Evolutionary conservation across 2,113 vertebrate species (phyloP).

Genomic region (Spermophilus dauricus): DNA sequence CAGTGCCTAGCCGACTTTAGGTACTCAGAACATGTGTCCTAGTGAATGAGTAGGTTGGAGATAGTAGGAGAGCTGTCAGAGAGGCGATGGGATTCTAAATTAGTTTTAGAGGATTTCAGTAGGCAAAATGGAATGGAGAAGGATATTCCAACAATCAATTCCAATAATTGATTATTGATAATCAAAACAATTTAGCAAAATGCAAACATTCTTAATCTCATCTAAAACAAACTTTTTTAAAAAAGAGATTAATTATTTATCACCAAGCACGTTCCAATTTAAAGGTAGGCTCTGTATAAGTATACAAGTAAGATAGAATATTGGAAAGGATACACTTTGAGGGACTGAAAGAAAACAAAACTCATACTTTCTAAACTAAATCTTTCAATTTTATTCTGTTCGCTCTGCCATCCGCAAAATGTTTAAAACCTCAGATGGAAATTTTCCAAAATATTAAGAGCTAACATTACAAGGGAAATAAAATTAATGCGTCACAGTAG

Average conservation of each 20-base stretch:
- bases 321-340: not conserved
- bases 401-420: not conserved
- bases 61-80: not conserved
- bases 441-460: not conserved
- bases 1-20: not conserved
- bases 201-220: not conserved
- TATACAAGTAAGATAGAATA: not conserved
- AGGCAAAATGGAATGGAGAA: not conserved
- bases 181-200: not conserved
- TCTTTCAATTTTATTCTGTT: not conserved
- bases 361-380: not conserved
- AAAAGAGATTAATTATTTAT: constrained; percentile 8
- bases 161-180: not conserved
- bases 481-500: not conserved
- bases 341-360: not conserved
- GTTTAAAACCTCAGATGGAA: not conserved
- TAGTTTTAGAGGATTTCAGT: not conserved
- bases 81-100: not conserved
- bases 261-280: not conserved
- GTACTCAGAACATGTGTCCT: not conserved
- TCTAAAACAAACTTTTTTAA: not conserved
- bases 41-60: not conserved
- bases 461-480: not conserved
- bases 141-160: not conserved
- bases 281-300: not conserved